phyloP scores from a whole-genome alignment of 2,888 invertebrate genomes.

The Merodon equestris region DNA sequence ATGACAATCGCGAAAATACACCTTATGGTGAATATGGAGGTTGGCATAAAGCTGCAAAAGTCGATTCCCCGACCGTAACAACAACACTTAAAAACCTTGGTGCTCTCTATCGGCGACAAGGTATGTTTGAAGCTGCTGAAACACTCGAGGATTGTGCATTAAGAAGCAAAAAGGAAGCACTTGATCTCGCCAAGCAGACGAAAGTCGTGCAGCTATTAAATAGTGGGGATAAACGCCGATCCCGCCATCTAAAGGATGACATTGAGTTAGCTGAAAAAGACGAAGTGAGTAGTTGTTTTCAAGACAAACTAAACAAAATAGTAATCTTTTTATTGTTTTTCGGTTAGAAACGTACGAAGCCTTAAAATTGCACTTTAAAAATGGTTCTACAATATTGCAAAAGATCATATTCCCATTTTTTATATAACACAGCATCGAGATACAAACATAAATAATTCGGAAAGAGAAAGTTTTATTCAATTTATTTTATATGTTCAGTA shows the following conservation, averaged over 20 bases:
- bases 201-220: constrained; percentile 88
- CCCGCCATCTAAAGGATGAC: constrained; percentile 80
- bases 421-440: constrained; percentile 27
- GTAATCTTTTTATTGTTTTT: constrained; percentile 2
- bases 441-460: constrained; percentile 14
- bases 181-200: constrained; percentile 95
- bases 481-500: constrained; percentile 32
- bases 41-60: constrained; percentile 99
- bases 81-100: constrained; percentile 99
- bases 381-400: constrained; percentile 1
- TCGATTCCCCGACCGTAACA: constrained; percentile 97
- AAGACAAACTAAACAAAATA: not conserved
- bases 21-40: constrained; percentile 94
- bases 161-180: constrained; percentile 96
- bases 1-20: constrained; percentile 90
- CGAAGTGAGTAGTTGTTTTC: constrained; percentile 72
- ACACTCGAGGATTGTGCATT: constrained; percentile 99
- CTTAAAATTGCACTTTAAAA: constrained; percentile 43
- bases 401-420: too few species aligned
- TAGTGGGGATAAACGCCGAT: constrained; percentile 80
- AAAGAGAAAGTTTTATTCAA: constrained; percentile 27
- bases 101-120: constrained; percentile 98
- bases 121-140: constrained; percentile 99
- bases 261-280: constrained; percentile 75
- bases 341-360: constrained; percentile 48